Evolutionary conservation across 37 sponge, comb jelly and placozoan species (phyloP).

Genomic region (Haliclona indistincta): DNA sequence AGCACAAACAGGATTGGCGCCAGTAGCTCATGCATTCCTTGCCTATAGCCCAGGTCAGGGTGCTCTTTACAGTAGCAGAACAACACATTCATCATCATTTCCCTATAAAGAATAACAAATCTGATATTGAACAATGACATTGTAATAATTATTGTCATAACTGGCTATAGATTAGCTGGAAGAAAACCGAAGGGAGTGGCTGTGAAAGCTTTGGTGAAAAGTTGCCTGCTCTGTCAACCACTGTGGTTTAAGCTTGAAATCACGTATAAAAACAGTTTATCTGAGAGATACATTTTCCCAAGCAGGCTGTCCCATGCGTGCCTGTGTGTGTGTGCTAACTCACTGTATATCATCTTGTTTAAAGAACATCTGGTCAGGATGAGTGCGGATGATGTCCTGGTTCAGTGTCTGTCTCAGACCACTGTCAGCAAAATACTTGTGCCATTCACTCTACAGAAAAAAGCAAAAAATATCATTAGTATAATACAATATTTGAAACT

Average conservation of each 20-base stretch:
- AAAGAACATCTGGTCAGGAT: slow-evolving; percentile 80
- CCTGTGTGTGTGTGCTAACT: not conserved
- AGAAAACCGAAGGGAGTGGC: no score
- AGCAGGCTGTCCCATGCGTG: not conserved
- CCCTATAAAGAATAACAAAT: slow-evolving; percentile 35
- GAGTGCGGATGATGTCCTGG: slow-evolving; percentile 91
- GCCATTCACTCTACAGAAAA: slow-evolving; percentile 90
- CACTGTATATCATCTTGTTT: slow-evolving; percentile 65
- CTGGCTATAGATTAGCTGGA: not conserved
- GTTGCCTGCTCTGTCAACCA: no score
- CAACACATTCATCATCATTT: slow-evolving; percentile 77
- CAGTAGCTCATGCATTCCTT: slow-evolving; percentile 98
- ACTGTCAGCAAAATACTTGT: slow-evolving; percentile 86
- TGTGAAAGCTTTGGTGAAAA: no score
- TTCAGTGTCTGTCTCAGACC: slow-evolving; percentile 72
- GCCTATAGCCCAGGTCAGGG: slow-evolving; percentile 78
- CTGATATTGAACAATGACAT: not conserved
- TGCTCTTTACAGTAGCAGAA: slow-evolving; percentile 90
- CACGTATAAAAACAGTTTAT: no score
- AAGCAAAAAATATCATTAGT: not conserved
- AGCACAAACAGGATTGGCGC: slow-evolving; percentile 92
- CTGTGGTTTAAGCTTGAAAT: no score
- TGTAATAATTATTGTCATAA: not conserved
- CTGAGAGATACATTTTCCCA: no score
- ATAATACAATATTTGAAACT: not conserved